Percentiles rank a stretch among this genome's conserved stretches.
Evolutionary conservation across 2,113 vertebrate species (phyloP).

Genomic region (Scolopax mira): DNA sequence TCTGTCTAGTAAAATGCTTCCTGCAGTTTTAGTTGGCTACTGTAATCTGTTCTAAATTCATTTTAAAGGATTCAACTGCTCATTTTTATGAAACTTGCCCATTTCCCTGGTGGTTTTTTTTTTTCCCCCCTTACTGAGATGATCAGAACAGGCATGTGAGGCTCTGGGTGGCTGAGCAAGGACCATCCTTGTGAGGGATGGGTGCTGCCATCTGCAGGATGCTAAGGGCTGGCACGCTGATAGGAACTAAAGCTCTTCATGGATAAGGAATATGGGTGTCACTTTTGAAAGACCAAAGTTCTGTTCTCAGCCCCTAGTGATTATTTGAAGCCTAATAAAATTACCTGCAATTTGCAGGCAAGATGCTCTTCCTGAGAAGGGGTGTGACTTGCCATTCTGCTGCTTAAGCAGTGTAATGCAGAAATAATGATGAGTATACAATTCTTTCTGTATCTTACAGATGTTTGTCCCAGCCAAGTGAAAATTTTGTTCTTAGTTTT

Average conservation of each 20-base stretch:
- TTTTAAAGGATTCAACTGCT: neutral
- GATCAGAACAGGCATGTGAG: neutral
- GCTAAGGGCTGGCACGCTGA: neutral
- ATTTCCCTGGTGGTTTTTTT: neutral
- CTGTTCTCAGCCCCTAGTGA: neutral
- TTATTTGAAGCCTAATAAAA: neutral
- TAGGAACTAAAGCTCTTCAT: neutral
- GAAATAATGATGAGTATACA: neutral
- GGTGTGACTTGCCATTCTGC: neutral
- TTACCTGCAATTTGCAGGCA: neutral
- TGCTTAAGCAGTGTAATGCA: neutral
- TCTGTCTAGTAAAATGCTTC: neutral
- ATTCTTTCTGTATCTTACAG: neutral
- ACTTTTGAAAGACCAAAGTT: neutral
- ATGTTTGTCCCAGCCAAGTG: rapidly evolving
- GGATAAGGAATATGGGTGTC: neutral
- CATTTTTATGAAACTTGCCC: neutral
- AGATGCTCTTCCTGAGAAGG: neutral
- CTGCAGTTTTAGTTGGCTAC: neutral
- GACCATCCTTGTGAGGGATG: neutral
- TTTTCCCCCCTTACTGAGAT: neutral
- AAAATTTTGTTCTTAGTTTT: neutral
- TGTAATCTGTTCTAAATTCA: neutral
- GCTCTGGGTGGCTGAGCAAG: neutral
- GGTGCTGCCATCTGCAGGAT: neutral